Percentiles rank a stretch among this genome's conserved stretches.
Evolutionary conservation across 2,888 invertebrate genomes (phyloP).

Genomic region (Tenthredo scrophulariae): DNA sequence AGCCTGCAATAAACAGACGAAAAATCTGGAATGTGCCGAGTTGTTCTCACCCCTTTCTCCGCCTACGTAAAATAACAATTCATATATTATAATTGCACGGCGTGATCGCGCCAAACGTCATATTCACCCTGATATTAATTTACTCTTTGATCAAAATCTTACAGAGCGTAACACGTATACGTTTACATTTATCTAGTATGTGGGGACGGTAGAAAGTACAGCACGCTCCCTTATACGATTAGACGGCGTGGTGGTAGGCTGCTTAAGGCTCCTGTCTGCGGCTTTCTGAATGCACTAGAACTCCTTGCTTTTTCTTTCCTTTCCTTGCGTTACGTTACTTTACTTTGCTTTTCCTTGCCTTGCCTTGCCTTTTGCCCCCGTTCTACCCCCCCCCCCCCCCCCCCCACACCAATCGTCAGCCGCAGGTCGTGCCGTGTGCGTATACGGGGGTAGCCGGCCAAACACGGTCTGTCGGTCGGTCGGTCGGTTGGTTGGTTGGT

Average conservation of each 20-base stretch:
- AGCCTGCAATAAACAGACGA: too few species aligned
- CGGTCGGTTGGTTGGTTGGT: slow-evolving; percentile 44
- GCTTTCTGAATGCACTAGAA: background rate
- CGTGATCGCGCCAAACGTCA: background rate
- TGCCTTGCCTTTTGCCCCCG: background rate
- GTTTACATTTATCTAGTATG: background rate
- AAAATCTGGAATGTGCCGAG: too few species aligned
- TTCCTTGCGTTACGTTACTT: background rate
- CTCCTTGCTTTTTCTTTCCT: background rate
- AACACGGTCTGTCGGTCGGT: slow-evolving; percentile 60
- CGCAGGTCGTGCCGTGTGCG: background rate
- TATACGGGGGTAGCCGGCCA: slow-evolving; percentile 14
- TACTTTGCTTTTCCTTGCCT: background rate
- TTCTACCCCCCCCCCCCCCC: background rate
- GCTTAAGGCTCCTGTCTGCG: background rate
- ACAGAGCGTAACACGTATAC: background rate
- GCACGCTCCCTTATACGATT: slow-evolving; percentile 2
- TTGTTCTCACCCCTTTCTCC: too few species aligned
- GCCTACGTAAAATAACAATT: background rate
- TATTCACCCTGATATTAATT: background rate
- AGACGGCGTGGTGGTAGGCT: background rate
- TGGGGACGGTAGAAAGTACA: background rate
- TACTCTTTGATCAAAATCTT: background rate
- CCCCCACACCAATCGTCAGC: background rate
- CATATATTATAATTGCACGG: background rate